Conservation (phyloP, 2,888 invertebrate species). For the Scaptomyza flava region DNA sequence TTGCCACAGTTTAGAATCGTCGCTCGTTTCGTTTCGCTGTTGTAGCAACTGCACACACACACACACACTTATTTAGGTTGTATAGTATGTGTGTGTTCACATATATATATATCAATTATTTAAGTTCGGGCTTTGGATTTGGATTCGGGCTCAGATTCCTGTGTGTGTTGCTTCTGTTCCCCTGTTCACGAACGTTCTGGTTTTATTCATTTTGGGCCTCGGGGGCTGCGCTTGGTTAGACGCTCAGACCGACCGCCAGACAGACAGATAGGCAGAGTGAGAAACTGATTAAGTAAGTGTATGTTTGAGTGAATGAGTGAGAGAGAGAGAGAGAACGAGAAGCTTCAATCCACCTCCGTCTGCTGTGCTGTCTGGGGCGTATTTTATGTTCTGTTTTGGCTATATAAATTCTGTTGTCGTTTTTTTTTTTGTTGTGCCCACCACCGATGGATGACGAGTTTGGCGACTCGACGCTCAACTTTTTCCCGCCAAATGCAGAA, state of each 20-base stretch:
- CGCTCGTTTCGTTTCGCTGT: slow-evolving; percentile 48
- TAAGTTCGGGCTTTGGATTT: slow-evolving; percentile 45
- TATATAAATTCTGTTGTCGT: slow-evolving; percentile 60
- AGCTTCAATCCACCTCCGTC: slow-evolving; percentile 21
- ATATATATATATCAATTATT: not conserved
- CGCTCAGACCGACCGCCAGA: slow-evolving; percentile 9
- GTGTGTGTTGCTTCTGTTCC: slow-evolving; percentile 61
- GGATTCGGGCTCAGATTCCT: slow-evolving; percentile 45
- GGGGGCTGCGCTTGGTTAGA: slow-evolving; percentile 54
- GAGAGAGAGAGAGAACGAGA: not conserved
- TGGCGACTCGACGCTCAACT: slow-evolving; percentile 29
- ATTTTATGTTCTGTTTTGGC: slow-evolving; percentile 72
- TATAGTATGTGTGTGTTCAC: not conserved
- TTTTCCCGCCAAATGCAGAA: slow-evolving; percentile 79
- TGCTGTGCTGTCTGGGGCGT: slow-evolving; percentile 40
- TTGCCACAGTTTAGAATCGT: slow-evolving; percentile 74
- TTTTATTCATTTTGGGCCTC: slow-evolving; percentile 69
- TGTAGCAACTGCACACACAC: slow-evolving; percentile 30
- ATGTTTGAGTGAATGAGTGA: not conserved
- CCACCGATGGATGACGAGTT: slow-evolving; percentile 43
- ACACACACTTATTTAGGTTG: not conserved
- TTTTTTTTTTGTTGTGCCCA: slow-evolving; percentile 32
- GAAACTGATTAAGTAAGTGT: slow-evolving; percentile 2
- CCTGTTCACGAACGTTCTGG: slow-evolving; percentile 71
- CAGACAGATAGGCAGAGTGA: slow-evolving; percentile 4